Evolutionary conservation across 2,888 invertebrate genomes (phyloP), one percentile per base, ranked within the genome.

Genomic region (Drosophila merina): DNA sequence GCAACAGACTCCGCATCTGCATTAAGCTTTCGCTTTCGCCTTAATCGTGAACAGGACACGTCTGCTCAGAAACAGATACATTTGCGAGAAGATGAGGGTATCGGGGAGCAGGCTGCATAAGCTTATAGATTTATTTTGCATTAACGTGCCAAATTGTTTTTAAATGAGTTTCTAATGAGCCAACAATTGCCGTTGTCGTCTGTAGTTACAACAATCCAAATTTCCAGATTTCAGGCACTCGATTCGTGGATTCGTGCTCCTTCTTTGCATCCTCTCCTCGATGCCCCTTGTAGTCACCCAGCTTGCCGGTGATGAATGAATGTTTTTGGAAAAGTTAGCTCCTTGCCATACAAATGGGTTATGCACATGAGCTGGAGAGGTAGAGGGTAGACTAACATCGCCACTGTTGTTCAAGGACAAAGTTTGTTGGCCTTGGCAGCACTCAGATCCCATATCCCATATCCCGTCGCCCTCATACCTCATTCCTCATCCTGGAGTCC

Each of bases 161-260:
- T 85, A 85, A 86, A 85, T 85, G 85, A 88, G 85, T 83, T 85
- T 85, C 85, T 88, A 85, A 85, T 88, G 85, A 84, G 83, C 72
- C 77, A 79, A 79, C 86, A 88, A 88, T 88, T 77, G 80, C 60
- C 66, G 57, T 48, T 76, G 72, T 75, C 69, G 60, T 72, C 63
- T 51, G 57, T 59, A 59, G 57, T 74, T 52, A 56, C 57, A 75
- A 28, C 30, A 63, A 63, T 47, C 50, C 58, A 68, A 54, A 79
- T 70, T 70, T 59, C 50, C 50, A 40, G 56, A 79, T 70, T 71
- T 59, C 50, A 40, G 56, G 45, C 48, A 57, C 66, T 38, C 31
- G 49, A 51, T 71, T 38, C 31, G 45, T 30, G 57, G 40, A 48
- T 40, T 31, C 44, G 6, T 7, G 20, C 20, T 28, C 40, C 20